phyloP scores from a whole-genome alignment of 23 tunicate species.

The Trididemnum miniatum region DNA sequence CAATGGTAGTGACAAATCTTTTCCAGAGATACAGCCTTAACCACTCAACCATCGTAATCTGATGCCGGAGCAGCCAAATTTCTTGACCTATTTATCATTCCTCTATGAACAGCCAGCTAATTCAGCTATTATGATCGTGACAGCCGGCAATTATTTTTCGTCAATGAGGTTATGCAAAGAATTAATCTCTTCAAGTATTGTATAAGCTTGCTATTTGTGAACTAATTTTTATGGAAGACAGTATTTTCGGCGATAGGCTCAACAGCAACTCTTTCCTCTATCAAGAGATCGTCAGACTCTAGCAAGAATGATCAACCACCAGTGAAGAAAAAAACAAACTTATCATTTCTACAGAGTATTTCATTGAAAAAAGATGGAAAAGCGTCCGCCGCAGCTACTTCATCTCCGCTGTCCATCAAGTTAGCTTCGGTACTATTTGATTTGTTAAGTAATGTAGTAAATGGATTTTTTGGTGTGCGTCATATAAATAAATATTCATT shows the following conservation, averaged over 20 bases:
- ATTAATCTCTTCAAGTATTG: background rate
- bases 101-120: too few species aligned
- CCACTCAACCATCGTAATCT: too few species aligned
- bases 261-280: slow-evolving; percentile 30
- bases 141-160: too few species aligned
- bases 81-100: too few species aligned
- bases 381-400: background rate
- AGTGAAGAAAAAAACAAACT: slow-evolving; percentile 25
- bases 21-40: too few species aligned
- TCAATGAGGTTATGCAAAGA: too few species aligned
- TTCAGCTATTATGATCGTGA: too few species aligned
- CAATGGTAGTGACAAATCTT: too few species aligned
- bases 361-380: background rate
- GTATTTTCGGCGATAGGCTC: slow-evolving; percentile 49
- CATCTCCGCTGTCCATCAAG: slow-evolving; percentile 18
- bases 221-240: slow-evolving; percentile 39
- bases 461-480: too few species aligned
- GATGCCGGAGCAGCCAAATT: too few species aligned
- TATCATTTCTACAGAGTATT: slow-evolving; percentile 7
- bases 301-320: slow-evolving; percentile 34
- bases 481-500: too few species aligned
- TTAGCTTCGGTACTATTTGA: slow-evolving; percentile 1
- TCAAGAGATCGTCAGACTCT: slow-evolving; percentile 35
- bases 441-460: too few species aligned
- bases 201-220: background rate